Evolutionary conservation across 2,797 vertebrate species (phyloP).

Genomic region (Tenualosa ilisha): DNA sequence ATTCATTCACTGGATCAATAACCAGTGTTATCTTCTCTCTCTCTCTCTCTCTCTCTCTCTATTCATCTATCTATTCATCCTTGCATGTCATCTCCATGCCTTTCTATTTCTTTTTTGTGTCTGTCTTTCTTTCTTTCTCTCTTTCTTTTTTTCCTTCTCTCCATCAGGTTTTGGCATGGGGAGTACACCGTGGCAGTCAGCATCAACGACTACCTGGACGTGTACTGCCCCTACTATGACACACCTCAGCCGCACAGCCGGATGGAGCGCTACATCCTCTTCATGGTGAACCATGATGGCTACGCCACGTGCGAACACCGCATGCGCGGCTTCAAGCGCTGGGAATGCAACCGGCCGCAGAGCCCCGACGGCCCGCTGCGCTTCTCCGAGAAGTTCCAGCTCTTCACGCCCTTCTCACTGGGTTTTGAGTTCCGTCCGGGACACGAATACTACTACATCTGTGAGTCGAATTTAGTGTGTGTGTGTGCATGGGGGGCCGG

Average conservation of each 20-base stretch:
- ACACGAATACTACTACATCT: conserved; percentile 97
- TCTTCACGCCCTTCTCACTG: conserved; percentile 97
- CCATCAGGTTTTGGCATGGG: conserved; percentile 83
- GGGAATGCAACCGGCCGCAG: conserved; percentile 94
- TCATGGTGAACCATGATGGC: conserved; percentile 95
- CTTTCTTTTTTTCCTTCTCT: too few relatives aligned
- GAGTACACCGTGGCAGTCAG: conserved; percentile 94
- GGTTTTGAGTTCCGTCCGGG: conserved; percentile 96
- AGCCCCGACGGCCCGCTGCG: conserved; percentile 91
- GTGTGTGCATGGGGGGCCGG: too few relatives aligned
- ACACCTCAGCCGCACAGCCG: conserved; percentile 83
- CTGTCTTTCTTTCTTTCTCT: too few relatives aligned
- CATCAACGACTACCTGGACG: conserved; percentile 97
- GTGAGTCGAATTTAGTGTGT: conserved; percentile 72
- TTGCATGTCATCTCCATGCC: too few relatives aligned
- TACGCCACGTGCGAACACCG: conserved; percentile 91
- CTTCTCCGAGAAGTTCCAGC: conserved; percentile 98
- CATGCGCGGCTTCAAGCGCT: conserved; percentile 94
- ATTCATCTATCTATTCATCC: not conserved
- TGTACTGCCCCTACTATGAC: conserved; percentile 96
- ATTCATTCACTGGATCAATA: not conserved
- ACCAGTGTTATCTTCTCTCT: not conserved
- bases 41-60: conserved; percentile 24
- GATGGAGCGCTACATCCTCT: conserved; percentile 93
- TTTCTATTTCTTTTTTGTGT: too few relatives aligned